Base-by-base conservation (phyloP, 92 coral and sea anemone genomes). In the Porites cylindrica region DNA sequence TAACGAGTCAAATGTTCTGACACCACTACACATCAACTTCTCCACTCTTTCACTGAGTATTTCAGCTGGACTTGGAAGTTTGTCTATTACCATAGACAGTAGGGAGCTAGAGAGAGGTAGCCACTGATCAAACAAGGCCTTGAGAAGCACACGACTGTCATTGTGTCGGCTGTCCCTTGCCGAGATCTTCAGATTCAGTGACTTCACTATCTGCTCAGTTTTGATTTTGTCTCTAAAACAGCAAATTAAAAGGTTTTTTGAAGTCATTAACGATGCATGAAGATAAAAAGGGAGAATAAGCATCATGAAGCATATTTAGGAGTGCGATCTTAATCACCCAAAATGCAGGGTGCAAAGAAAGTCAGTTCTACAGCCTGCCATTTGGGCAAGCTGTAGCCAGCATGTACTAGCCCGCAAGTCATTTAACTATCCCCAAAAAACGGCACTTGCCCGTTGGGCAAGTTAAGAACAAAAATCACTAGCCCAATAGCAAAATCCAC, bases 161-260 rank as follows among this genome's bases (percentile, higher is more conserved):
- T 90, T 90, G 86, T 93, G 94, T 13, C 99, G 92, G 26, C 98
- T 90, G 87, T 97, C 99, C n/a, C 99, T 91, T 2, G 98, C 93
- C 3, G 99, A 97, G 60, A 97, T 91, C 83, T 96, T 97, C 51
- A 97, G 79, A 85, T 97, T 97, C 11, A 97, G 84, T 21, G 99
- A 95, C 69, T 93, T 91, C 58, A 90, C 97, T 65, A 97, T 97
- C 80, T 97, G 98, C 47, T 97, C 99, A 7, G 94, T 96, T 76
- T 91, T 96, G 19, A 96, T 78, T 78, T 96, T 93, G 94, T 97
- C 99, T 77, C 99, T 96, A 70, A 16, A 19, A 29, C 1, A 19
- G n/a, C 47, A 64, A 3, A 32, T 32, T 8, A 13, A 14, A 78
- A 20, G n/a, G 53, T 53, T 10, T 60, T 26, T 7, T 18, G 10